Evolutionary conservation across 2,113 vertebrate genomes (phyloP).

Genomic region (Entelurus aequoreus): DNA sequence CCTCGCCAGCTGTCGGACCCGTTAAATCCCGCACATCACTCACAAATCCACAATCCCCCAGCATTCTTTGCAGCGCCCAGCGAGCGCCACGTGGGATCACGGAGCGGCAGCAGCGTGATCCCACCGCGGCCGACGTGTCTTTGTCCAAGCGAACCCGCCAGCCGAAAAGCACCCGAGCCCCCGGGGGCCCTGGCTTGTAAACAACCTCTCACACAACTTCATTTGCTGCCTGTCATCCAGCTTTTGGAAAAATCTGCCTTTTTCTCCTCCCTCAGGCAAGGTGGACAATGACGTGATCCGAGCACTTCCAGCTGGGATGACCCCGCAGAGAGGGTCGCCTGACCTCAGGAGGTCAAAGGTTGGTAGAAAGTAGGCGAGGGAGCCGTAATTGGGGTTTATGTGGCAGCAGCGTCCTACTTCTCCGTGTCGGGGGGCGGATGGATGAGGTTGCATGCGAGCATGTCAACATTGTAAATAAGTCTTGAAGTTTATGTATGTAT

Average conservation of each 20-base stretch:
- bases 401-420: constrained; percentile 25
- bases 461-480: no score
- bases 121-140: not conserved
- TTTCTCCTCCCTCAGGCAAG: constrained; percentile 1
- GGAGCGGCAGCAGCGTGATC: not conserved
- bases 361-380: constrained; percentile 9
- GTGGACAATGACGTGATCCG: constrained; percentile 20
- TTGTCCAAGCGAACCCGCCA: constrained; percentile 32
- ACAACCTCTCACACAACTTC: not conserved
- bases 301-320: not conserved
- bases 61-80: not conserved
- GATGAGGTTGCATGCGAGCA: constrained; percentile 11
- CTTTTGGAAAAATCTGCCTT: constrained; percentile 5
- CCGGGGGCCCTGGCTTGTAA: not conserved
- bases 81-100: constrained; percentile 4
- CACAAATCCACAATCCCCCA: constrained; percentile 1
- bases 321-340: constrained; percentile 5
- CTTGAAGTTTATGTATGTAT: no score
- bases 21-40: not conserved
- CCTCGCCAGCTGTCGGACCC: not conserved
- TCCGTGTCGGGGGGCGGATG: constrained; percentile 1
- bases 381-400: constrained; percentile 18
- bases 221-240: constrained; percentile 11
- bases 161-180: constrained; percentile 7
- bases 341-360: constrained; percentile 5